Evolutionary conservation across 2,888 invertebrate species (phyloP), one percentile per base, ranked within the genome.

Genomic region (Acanthopleura granulata): DNA sequence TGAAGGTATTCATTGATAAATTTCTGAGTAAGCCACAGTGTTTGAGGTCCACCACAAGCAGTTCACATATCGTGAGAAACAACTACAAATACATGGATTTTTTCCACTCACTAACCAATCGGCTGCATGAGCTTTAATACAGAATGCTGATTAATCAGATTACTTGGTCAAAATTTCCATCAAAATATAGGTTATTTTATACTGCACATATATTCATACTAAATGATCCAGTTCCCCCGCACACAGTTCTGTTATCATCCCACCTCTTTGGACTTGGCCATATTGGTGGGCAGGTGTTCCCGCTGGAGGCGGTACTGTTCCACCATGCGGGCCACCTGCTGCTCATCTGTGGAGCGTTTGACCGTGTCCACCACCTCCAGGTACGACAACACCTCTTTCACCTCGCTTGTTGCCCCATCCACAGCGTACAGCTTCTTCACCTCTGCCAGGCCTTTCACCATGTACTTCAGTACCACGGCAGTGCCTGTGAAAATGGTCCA

Each of bases 251-350:
- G 3, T 6, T 18, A 1, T 18, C 22, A 82, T 70, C 91, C 86
- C 91, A 94, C 94, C 89, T 93, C 92, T 89, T 92, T 92, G 61
- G 93, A 92, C 81, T 94, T 94, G 62, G 94, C 90, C 77, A 94
- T 90, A 84, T 92, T 92, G 16, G 93, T 93, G 74, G 94, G 94
- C 51, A 95, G 92, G 88, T 94, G 94, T 84, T 94, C 93, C 62
- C 94, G 90, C 18, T 92, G 92, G 62, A 94, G 93, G 72, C 92
- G 90, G 79, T 93, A 89, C 72, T 91, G 78, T 73, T 85, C 84
- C 51, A 89, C 81, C 49, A 84, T 80, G 18, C 85, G 79, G 25
- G 90, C 84, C 6, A 88, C 85, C 76, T 83, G 80, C 16, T 83
- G 80, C 9, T 83, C 84, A 80, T 84, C 88, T 27, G 80, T 79